phyloP scores from a whole-genome alignment of 2,888 invertebrate genomes.

The Xestia c-nigrum region DNA sequence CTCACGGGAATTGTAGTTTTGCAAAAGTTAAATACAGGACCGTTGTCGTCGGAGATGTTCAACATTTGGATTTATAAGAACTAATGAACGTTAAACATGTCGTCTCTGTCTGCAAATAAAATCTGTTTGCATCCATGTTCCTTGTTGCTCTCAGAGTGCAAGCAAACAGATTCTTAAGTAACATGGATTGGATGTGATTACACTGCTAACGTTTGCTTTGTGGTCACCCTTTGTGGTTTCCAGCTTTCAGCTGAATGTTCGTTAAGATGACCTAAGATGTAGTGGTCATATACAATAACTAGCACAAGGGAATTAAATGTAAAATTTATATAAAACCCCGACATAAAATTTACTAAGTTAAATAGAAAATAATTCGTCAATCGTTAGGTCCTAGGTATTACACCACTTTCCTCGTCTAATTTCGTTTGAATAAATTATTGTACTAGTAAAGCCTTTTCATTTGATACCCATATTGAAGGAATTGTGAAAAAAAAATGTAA shows the following conservation, averaged over 20 bases:
- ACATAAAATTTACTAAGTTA: too few species aligned
- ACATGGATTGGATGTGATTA: constrained; percentile 17
- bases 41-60: constrained; percentile 35
- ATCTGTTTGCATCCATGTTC: constrained; percentile 5
- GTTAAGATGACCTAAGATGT: neutral
- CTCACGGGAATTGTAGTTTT: constrained; percentile 49
- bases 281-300: too few species aligned
- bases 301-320: too few species aligned
- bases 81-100: constrained; percentile 31
- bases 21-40: constrained; percentile 46
- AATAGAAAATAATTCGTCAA: too few species aligned
- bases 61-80: constrained; percentile 35
- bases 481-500: too few species aligned
- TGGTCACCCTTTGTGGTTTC: constrained; percentile 9
- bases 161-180: constrained; percentile 15
- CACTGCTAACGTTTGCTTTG: neutral
- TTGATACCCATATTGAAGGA: too few species aligned
- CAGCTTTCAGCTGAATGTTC: neutral
- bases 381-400: too few species aligned
- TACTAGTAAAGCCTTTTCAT: too few species aligned
- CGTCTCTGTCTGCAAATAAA: constrained; percentile 11
- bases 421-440: too few species aligned
- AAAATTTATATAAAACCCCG: too few species aligned
- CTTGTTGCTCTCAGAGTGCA: neutral
- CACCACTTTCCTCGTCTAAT: too few species aligned